Evolutionary conservation across 2,797 vertebrate genomes (phyloP), one percentile per base, ranked within the genome.

Genomic region (Emydoidea blandingii): DNA sequence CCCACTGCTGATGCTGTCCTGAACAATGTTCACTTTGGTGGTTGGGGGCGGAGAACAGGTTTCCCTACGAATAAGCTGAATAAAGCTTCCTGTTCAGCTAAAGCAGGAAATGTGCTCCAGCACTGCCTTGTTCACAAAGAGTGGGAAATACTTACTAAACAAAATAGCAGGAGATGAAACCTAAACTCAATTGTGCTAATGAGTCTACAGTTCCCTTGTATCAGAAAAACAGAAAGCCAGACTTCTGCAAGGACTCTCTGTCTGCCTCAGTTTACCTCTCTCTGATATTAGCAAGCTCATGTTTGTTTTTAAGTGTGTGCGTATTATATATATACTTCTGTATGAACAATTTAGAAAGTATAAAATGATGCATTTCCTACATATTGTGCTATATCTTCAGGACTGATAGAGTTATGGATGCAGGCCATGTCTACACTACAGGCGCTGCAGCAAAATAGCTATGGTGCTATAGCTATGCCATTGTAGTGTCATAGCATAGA

Each of bases 1-100:
- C 57, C 88, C 54, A 9, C 59, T 79, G 76, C 89, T 57, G 80
- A 87, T 76, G 85, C 83, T 12, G 37, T 82, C 80, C 93, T 34
- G 3, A 91, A 92, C 92, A 97, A 90, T 25, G 91, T 85, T 97
- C 86, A 93, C 72, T 96, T 96, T 88, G 91, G 90, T 96, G 93
- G 54, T 81, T 54, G 34, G 88, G 52, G 41, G 65, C 91, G 92
- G 95, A 95, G 96, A 57, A 96, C 80, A 83, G 86, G 96, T 94
- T 96, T 97, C 94, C 95, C 96, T 95, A 94, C 90, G 89, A 97
- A 97, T 91, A 95, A 96, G 68, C 95, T 97, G 95, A 92, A 96
- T 97, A 97, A 94, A 96, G 82, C 82, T 90, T 84, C 96, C 94
- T 95, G 83, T 93, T 85, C 83, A 7, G 87, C 92, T 90, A 89